Conservation (phyloP, 1,140 invertebrate species). For the Papilio glaucus region DNA sequence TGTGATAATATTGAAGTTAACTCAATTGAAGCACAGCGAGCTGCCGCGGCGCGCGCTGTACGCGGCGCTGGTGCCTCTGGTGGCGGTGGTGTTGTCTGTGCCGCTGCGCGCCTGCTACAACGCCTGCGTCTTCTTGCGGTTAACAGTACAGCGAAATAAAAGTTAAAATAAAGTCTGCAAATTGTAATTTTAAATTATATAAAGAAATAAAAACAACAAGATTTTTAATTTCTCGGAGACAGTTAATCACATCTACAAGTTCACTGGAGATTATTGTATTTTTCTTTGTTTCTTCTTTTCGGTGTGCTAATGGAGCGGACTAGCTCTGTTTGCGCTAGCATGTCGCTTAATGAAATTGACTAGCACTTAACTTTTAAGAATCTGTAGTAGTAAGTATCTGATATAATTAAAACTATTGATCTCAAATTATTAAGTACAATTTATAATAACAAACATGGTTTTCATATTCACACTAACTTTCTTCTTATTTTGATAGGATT, state of each 20-base stretch:
- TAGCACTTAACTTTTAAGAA: too few relatives aligned
- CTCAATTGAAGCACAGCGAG: slow-evolving; percentile 49
- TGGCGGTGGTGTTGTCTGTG: slow-evolving; percentile 49
- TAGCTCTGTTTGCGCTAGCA: too few relatives aligned
- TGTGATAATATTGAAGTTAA: slow-evolving; percentile 51
- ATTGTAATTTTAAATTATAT: background rate
- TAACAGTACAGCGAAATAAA: slow-evolving; percentile 34
- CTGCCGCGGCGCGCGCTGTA: slow-evolving; percentile 52
- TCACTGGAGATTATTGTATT: background rate
- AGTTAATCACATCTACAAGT: background rate
- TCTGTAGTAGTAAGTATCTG: too few relatives aligned
- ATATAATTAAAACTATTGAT: too few relatives aligned
- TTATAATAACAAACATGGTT: too few relatives aligned
- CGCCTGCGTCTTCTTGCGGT: slow-evolving; percentile 47
- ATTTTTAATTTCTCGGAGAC: background rate
- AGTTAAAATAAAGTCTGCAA: background rate
- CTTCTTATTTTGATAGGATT: too few relatives aligned
- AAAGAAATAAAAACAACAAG: slow-evolving; percentile 43
- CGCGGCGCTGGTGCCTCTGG: slow-evolving; percentile 50
- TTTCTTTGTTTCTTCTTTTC: too few relatives aligned
- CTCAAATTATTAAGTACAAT: too few relatives aligned
- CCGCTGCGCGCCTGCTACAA: slow-evolving; percentile 61
- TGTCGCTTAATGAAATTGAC: too few relatives aligned
- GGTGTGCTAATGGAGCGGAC: too few relatives aligned
- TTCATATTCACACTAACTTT: too few relatives aligned